Conservation (phyloP, 1,140 invertebrate genomes). For the Cotesia typhae region DNA sequence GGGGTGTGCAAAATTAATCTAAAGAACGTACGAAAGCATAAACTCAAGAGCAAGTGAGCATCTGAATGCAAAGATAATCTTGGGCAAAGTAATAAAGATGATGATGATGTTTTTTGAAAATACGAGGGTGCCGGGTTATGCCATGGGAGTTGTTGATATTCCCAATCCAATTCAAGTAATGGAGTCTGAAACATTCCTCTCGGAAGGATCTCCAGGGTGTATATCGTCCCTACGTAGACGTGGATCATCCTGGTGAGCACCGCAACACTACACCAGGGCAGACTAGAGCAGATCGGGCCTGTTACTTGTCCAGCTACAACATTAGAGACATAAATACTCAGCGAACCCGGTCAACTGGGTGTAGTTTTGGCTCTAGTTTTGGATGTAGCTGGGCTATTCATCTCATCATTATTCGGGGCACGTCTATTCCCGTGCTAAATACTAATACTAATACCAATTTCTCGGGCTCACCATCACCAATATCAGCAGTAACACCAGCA, state of each 20-base stretch:
- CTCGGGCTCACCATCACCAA: neutral
- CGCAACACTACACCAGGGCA: slow-evolving; percentile 2
- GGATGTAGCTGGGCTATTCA: too few species aligned
- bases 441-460: slow-evolving; percentile 7
- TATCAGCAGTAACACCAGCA: too few species aligned
- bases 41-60: neutral
- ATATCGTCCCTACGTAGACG: slow-evolving; percentile 13
- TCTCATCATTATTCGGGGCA: slow-evolving; percentile 22
- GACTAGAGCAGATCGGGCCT: neutral
- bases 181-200: slow-evolving; percentile 59
- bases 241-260: slow-evolving; percentile 9
- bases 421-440: neutral
- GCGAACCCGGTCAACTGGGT: slow-evolving; percentile 20
- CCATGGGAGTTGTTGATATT: slow-evolving; percentile 53
- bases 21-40: neutral
- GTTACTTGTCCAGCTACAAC: slow-evolving; percentile 16
- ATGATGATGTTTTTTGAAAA: slow-evolving; percentile 51
- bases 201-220: slow-evolving; percentile 36
- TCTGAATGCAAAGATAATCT: neutral
- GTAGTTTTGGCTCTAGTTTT: slow-evolving; percentile 32
- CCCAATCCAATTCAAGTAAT: slow-evolving; percentile 61
- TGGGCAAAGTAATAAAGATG: neutral
- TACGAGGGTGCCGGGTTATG: slow-evolving; percentile 46
- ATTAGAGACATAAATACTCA: slow-evolving; percentile 30
- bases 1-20: too few species aligned